Base-by-base conservation (phyloP, 1,140 invertebrate species). In the Hypothenemus hampei region DNA sequence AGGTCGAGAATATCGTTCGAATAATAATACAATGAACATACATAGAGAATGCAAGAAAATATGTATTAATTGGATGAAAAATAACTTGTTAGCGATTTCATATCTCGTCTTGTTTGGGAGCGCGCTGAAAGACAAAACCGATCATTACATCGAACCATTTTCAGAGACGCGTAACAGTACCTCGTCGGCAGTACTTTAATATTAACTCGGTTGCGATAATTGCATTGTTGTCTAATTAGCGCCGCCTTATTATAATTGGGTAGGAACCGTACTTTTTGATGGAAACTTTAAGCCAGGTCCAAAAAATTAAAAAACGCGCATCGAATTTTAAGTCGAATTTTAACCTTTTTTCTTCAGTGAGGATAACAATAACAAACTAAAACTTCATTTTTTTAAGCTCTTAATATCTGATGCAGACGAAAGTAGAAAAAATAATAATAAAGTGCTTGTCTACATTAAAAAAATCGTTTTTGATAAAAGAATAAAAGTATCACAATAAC, bases 31-130 rank as follows among this genome's bases (percentile, higher is more conserved):
- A 55, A 47, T 46, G 24, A 26, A 54, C 57, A 48, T 37, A 23
- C 51, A 33, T 41, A 36, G 24, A 52, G 51, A 59, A 59, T 59
- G 57, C 51, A 35, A n/a, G 51, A 31, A 59, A 55, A 50, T 44
- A 59, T 59, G 54, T 48, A 55, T 59, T 59, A 55, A 55, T 59
- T 59, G 57, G 57, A 47, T 22, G 40, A 43, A 43, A 31, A 43
- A 40, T 53, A 58, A 20, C 22, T 35, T 39, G 52, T 39, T 47
- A 35, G 13, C 16, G 10, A 21, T 47, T 59, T 54, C 41, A 59
- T 54, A 47, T 48, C 43, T 46, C 43, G 44, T 48, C n/a, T n/a
- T 52, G 22, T 46, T 11, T 18, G 35, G 35, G 29, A 18, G 16
- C 8, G 13, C 31, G n/a, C 46, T 35, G 26, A 55, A 43, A 33